These are phyloP conservation scores for Bombyx mandarina DNA, from an alignment of 1,140 invertebrate genomes.

Conservation along the genomic window DNA sequence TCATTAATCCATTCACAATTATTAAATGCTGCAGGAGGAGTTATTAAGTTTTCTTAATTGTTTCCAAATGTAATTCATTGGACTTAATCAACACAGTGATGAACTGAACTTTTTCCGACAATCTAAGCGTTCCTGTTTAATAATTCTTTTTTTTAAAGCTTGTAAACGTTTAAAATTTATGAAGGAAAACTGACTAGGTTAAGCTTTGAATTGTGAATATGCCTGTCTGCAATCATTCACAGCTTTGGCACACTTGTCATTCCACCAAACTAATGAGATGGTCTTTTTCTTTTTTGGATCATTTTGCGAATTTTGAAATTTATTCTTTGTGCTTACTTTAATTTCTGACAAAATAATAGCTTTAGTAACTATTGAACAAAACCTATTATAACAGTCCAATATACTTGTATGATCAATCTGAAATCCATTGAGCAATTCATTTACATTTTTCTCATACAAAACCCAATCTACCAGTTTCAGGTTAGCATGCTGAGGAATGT, in stretches of 20 bases:
- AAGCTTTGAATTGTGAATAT: background rate
- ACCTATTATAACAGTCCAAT: background rate
- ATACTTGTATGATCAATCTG: background rate
- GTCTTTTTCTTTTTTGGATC: too few species aligned
- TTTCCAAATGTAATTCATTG: too few species aligned
- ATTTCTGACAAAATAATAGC: background rate
- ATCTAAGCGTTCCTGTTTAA: background rate
- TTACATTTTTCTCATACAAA: background rate
- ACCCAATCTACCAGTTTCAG: slow-evolving; percentile 10
- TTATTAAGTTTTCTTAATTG: background rate
- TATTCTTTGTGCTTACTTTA: background rate
- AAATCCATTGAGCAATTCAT: background rate
- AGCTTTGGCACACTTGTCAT: background rate
- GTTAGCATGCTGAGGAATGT: slow-evolving; percentile 6
- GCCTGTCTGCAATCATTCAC: background rate
- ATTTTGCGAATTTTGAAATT: background rate
- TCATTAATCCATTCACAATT: background rate
- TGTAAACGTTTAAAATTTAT: background rate
- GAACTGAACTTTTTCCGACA: background rate
- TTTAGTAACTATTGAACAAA: slow-evolving; percentile 2
- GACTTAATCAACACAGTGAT: background rate
- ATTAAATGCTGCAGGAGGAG: background rate
- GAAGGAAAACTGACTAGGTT: background rate
- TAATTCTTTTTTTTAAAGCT: background rate
- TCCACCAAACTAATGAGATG: too few species aligned